A percentile compares a stretch with the other conserved stretches of the same genome.
phyloP scores from a whole-genome alignment of 2,113 vertebrate species.

The Anthoscopus minutus region DNA sequence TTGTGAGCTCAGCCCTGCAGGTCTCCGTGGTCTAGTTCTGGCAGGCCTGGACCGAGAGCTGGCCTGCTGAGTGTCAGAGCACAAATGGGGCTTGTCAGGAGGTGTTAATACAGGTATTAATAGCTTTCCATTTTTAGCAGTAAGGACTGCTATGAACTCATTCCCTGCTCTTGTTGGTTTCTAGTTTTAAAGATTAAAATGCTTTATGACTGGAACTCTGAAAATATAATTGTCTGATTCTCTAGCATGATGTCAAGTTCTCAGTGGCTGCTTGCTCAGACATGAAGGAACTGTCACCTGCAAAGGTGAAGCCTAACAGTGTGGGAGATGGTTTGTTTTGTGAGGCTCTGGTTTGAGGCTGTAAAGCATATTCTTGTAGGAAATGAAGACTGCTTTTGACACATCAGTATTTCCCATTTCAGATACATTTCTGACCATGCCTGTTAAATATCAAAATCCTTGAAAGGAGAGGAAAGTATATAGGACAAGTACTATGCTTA shows the following conservation, averaged over 20 bases:
- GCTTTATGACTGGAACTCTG: background rate
- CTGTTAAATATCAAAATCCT: background rate
- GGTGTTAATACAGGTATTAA: background rate
- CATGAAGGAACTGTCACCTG: background rate
- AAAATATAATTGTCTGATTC: background rate
- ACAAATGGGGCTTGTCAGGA: background rate
- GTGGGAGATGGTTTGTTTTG: background rate
- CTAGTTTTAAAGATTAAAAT: background rate
- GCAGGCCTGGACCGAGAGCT: background rate
- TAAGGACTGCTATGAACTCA: background rate
- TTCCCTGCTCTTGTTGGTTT: background rate
- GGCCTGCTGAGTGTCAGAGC: background rate
- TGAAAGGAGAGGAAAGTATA: background rate
- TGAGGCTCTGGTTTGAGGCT: background rate
- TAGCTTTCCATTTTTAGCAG: constrained; percentile 22
- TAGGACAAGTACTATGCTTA: background rate
- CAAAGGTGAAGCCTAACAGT: background rate
- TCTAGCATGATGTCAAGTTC: background rate
- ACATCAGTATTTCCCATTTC: background rate
- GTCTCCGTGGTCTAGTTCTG: background rate
- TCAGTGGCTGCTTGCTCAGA: background rate
- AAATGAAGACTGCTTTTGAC: background rate
- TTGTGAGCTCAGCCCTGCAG: background rate
- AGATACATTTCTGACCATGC: background rate
- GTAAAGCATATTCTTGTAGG: background rate